Evolutionary conservation across 2,888 invertebrate species (phyloP).

Genomic region (Tetheella fluctuosa): DNA sequence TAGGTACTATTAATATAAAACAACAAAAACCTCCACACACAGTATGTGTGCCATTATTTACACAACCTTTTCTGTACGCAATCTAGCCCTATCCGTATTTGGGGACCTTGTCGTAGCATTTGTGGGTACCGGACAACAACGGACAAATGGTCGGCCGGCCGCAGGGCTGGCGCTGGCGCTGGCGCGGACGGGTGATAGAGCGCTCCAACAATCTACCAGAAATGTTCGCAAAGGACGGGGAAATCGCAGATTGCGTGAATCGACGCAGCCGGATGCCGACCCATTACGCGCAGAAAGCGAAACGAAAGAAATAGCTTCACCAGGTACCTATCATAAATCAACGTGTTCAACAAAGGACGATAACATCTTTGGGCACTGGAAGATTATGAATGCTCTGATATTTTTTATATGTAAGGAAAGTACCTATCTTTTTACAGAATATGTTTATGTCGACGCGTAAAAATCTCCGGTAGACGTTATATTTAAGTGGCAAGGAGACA

Average conservation of each 20-base stretch:
- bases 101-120: not conserved
- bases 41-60: conserved; percentile 4
- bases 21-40: not conserved
- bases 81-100: not conserved
- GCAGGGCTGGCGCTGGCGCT: not conserved
- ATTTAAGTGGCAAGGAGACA: conserved; percentile 4
- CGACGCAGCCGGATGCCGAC: conserved; percentile 9
- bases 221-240: not conserved
- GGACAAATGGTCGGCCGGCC: not conserved
- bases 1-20: not conserved
- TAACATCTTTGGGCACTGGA: conserved; percentile 8
- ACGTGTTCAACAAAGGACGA: conserved; percentile 10
- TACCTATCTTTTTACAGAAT: conserved; percentile 7
- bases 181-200: conserved; percentile 4
- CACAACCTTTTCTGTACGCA: not conserved
- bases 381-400: not conserved
- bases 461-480: not conserved
- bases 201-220: conserved; percentile 5
- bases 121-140: not conserved
- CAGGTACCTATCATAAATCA: conserved; percentile 13
- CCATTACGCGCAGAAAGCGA: conserved; percentile 6
- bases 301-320: conserved; percentile 10
- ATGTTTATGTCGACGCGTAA: conserved; percentile 7
- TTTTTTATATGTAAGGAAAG: not conserved
- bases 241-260: conserved; percentile 13